Base-by-base conservation (phyloP, 2,797 vertebrate species). In the Galagoides demidoff region DNA sequence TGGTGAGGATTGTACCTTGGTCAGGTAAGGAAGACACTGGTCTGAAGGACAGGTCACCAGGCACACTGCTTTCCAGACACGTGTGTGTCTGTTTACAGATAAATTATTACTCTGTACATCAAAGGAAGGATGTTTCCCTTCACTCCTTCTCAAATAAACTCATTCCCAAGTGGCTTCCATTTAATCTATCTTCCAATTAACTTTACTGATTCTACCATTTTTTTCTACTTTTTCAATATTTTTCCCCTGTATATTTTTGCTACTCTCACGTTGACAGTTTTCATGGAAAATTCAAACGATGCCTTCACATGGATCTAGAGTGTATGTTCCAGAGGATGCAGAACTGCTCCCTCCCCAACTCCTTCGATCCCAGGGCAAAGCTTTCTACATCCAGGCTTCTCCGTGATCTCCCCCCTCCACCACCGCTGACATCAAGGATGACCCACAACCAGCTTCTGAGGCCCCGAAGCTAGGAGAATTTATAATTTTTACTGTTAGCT, bases 71-170 rank as follows among this genome's bases (percentile, higher is more conserved):
- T 25, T 84, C 78, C 37, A 43, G 66, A 90, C 20, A 45, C 10
- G 76, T 59, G 22, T 16, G 49, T 34, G 0, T 59, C n/a, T 83
- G 52, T 93, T 74, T 39, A 83, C 45, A 77, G 37, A 83, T 7
- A 79, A 85, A 78, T 12, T 20, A 29, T 89, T 55, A 27, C 2
- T 23, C 31, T 61, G 34, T 37, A 31, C 13, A 49, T 31, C 55
- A 61, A 17, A 73, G 78, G 27, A 81, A 82, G 11, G 49, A 25
- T 14, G 66, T 14, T 90, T 74, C 31, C 23, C 22, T 39, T 87
- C 85, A 89, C 49, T 68, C 34, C 9, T 49, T 77, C 39, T 34
- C 77, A 34, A 95, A 89, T 39, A 91, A 94, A 92, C 59, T 63
- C 55, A 39, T 61, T 84, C 74, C 39, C 55, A 55, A 91, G 25